These are phyloP conservation scores for Subacronicta megacephala DNA, from an alignment of 2,888 invertebrate species.

Conservation along the genomic window DNA sequence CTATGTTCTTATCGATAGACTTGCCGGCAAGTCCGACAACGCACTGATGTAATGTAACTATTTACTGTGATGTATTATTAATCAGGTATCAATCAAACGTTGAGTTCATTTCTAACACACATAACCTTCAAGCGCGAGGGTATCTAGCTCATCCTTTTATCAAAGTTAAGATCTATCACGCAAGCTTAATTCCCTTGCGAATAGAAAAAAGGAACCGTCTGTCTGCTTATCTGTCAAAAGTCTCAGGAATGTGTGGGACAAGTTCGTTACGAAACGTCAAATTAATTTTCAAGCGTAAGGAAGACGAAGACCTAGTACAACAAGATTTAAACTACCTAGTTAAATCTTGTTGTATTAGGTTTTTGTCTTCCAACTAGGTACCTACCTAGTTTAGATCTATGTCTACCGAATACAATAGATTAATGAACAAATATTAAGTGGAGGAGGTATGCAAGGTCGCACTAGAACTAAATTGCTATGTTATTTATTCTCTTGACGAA, in stretches of 20 bases:
- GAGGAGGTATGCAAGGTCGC: slow-evolving; percentile 40
- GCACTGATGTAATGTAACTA: slow-evolving; percentile 26
- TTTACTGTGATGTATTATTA: slow-evolving; percentile 31
- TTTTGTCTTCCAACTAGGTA: no score
- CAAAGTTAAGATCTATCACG: no score
- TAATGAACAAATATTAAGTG: slow-evolving; percentile 14
- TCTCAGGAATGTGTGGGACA: no score
- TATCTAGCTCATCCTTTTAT: no score
- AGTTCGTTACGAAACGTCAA: not conserved
- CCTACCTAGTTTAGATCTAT: slow-evolving; percentile 16
- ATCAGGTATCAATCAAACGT: slow-evolving; percentile 20
- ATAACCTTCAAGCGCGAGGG: no score
- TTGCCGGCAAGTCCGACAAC: no score
- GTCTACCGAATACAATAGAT: slow-evolving; percentile 27
- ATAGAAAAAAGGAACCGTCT: no score
- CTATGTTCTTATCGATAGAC: slow-evolving; percentile 22
- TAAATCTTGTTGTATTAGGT: no score
- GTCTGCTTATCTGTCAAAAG: no score
- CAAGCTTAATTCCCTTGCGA: no score
- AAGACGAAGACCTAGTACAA: slow-evolving; percentile 9
- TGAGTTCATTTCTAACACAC: slow-evolving; percentile 25
- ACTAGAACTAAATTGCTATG: slow-evolving; percentile 31
- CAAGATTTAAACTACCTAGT: slow-evolving; percentile 12
- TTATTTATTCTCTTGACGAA: slow-evolving; percentile 30
- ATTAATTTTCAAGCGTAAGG: not conserved